Percentiles rank a stretch among this genome's conserved stretches.
Evolutionary conservation across 1,140 invertebrate species (phyloP).

Genomic region (Musca vetustissima): DNA sequence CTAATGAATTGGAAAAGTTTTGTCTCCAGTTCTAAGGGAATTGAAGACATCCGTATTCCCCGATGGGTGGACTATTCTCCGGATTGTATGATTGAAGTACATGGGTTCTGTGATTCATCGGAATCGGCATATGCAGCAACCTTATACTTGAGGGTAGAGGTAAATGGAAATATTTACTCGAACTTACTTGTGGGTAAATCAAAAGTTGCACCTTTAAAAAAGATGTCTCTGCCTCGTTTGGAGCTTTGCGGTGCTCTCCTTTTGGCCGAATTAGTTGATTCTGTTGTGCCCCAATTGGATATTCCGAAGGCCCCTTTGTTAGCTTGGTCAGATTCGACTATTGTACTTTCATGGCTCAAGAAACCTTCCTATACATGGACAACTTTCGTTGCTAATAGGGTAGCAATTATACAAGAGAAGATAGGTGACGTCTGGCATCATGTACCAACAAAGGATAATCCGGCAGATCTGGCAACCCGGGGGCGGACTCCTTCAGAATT

Average conservation of each 20-base stretch:
- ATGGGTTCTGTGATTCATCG: neutral
- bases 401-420: slow-evolving; percentile 50
- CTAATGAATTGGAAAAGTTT: neutral
- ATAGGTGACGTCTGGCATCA: too few relatives aligned
- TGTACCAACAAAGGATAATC: too few relatives aligned
- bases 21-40: neutral
- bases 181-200: neutral
- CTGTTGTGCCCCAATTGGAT: neutral
- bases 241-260: neutral
- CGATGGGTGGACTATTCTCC: neutral
- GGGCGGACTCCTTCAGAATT: too few relatives aligned
- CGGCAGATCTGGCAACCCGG: too few relatives aligned
- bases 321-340: too few relatives aligned
- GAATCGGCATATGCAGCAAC: neutral
- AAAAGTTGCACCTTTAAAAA: neutral
- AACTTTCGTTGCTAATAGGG: slow-evolving; percentile 54
- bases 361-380: slow-evolving; percentile 41
- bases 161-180: neutral
- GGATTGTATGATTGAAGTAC: neutral
- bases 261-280: neutral
- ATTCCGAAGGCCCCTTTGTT: neutral
- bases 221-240: neutral
- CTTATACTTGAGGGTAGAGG: neutral
- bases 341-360: slow-evolving; percentile 52
- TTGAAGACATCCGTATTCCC: neutral